Evolutionary conservation across 2,888 invertebrate genomes (phyloP).

Genomic region (Lithophane ornitopus): DNA sequence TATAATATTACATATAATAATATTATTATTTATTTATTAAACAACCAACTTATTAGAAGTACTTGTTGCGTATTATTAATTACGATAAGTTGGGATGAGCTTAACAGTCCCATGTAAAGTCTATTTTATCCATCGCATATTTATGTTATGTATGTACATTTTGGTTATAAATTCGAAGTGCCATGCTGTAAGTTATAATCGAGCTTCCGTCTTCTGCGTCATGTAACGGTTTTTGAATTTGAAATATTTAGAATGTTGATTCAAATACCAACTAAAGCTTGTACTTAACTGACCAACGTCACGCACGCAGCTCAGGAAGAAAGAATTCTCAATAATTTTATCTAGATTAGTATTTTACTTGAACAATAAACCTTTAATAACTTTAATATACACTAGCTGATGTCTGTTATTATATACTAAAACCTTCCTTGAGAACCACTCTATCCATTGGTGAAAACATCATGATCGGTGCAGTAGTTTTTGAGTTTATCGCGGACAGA

Average conservation of each 20-base stretch:
- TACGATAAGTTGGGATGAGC: too few relatives aligned
- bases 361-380: background rate
- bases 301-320: background rate
- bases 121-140: background rate
- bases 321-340: background rate
- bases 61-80: too few relatives aligned
- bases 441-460: too few relatives aligned
- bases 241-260: background rate
- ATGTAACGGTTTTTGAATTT: background rate
- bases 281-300: background rate
- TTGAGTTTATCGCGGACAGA: too few relatives aligned
- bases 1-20: too few relatives aligned
- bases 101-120: background rate
- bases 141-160: background rate
- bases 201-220: background rate
- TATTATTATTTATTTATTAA: too few relatives aligned
- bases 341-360: background rate
- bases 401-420: too few relatives aligned
- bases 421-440: too few relatives aligned
- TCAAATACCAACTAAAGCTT: conserved; percentile 4
- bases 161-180: background rate
- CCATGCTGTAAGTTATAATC: background rate
- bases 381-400: too few relatives aligned
- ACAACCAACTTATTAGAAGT: too few relatives aligned
- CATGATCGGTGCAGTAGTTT: too few relatives aligned